Conservation (phyloP, 2,113 vertebrate species). For the Astatotilapia flaviijosephi region DNA sequence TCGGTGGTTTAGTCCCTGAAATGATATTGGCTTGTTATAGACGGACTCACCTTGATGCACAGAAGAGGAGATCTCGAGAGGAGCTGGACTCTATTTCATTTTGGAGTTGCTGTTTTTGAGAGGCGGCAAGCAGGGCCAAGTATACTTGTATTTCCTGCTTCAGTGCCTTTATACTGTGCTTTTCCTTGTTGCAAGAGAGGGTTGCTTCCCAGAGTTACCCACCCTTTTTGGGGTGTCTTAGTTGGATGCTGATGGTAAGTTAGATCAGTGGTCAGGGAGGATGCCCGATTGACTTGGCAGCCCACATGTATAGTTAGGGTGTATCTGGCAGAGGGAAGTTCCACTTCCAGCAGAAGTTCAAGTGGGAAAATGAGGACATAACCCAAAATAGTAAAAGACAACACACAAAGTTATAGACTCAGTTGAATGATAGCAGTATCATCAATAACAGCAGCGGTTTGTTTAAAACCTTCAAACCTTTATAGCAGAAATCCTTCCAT, state of each 20-base stretch:
- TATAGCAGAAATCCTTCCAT: neutral
- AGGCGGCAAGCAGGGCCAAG: neutral
- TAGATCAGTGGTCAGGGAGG: neutral
- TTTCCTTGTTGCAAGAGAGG: neutral
- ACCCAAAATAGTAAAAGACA: neutral
- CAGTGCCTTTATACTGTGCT: neutral
- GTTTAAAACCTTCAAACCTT: neutral
- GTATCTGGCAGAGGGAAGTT: neutral
- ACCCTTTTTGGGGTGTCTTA: neutral
- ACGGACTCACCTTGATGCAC: neutral
- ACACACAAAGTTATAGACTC: neutral
- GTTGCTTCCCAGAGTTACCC: neutral
- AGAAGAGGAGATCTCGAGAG: neutral
- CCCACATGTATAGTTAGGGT: neutral
- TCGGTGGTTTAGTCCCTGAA: neutral
- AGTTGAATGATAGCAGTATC: neutral
- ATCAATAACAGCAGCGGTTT: neutral
- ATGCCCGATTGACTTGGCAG: neutral
- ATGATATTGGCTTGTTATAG: neutral
- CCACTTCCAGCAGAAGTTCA: neutral
- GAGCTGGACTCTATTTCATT: neutral
- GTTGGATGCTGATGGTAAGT: neutral
- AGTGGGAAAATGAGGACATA: neutral
- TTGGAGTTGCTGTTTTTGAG: neutral
- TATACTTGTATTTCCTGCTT: neutral